These are phyloP conservation scores for Notoglanidium macrostoma DNA, from an alignment of 2,797 vertebrate species.

Conservation along the genomic window DNA sequence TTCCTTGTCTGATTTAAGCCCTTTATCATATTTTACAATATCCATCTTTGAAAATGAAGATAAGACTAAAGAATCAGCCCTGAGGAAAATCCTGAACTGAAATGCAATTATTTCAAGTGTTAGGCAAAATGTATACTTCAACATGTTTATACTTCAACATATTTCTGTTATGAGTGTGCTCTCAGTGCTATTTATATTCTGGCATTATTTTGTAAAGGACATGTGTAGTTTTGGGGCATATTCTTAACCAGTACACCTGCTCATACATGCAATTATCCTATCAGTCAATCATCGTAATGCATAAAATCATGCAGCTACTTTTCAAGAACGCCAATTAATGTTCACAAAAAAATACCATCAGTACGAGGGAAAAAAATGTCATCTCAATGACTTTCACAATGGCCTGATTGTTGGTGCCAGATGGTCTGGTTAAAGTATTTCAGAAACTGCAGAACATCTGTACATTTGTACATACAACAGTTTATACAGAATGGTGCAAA, in stretches of 20 bases:
- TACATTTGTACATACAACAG: background rate
- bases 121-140: background rate
- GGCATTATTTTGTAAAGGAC: background rate
- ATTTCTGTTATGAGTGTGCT: slow-evolving; percentile 34
- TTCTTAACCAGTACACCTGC: background rate
- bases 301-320: background rate
- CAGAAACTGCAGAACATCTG: background rate
- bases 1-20: slow-evolving; percentile 31
- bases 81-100: slow-evolving; percentile 38
- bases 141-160: background rate
- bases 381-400: background rate
- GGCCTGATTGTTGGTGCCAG: background rate
- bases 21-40: slow-evolving; percentile 36
- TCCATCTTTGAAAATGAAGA: slow-evolving; percentile 35
- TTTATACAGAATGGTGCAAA: background rate
- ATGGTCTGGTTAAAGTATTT: background rate
- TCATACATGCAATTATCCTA: background rate
- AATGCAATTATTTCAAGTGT: background rate
- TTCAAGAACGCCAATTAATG: background rate
- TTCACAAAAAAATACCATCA: background rate
- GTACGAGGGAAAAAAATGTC: background rate
- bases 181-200: background rate
- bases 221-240: background rate
- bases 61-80: slow-evolving; percentile 34
- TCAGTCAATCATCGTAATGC: background rate